A percentile compares a stretch with the other conserved stretches of the same genome.
Conservation (phyloP, 64 coral and sea anemone genomes). For the Porites lutea region DNA sequence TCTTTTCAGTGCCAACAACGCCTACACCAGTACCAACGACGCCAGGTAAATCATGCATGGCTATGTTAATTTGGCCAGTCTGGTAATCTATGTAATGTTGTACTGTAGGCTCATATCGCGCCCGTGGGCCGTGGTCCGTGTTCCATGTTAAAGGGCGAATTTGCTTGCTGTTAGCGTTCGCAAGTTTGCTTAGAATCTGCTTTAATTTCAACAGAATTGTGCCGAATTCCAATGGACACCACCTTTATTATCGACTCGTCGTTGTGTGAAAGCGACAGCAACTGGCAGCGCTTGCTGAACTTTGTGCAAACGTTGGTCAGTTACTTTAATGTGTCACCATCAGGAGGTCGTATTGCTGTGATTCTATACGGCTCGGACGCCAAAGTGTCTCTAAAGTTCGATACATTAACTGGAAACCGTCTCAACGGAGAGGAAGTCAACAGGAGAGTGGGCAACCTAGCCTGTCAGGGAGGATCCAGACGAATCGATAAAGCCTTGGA, state of each 20-base stretch:
- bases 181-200: no score
- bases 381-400: conserved; percentile 47
- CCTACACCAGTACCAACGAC: background rate
- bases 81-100: no score
- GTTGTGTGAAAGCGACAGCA: background rate
- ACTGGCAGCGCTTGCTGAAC: background rate
- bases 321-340: conserved; percentile 1
- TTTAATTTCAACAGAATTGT: background rate
- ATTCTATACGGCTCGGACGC: conserved; percentile 34
- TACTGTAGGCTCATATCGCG: no score
- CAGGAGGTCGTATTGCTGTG: conserved; percentile 36
- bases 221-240: conserved; percentile 16
- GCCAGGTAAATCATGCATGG: background rate
- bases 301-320: background rate
- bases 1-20: background rate
- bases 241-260: conserved; percentile 1
- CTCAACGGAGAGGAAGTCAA: conserved; percentile 39
- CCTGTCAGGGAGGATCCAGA: conserved; percentile 49
- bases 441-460: conserved; percentile 6
- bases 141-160: no score
- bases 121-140: no score
- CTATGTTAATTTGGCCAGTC: background rate
- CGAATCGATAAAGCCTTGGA: conserved; percentile 73
- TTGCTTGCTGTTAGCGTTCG: no score
- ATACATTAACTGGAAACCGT: conserved; percentile 30